Evolutionary conservation across 2,888 invertebrate species (phyloP).

Genomic region (Dugesia japonica): DNA sequence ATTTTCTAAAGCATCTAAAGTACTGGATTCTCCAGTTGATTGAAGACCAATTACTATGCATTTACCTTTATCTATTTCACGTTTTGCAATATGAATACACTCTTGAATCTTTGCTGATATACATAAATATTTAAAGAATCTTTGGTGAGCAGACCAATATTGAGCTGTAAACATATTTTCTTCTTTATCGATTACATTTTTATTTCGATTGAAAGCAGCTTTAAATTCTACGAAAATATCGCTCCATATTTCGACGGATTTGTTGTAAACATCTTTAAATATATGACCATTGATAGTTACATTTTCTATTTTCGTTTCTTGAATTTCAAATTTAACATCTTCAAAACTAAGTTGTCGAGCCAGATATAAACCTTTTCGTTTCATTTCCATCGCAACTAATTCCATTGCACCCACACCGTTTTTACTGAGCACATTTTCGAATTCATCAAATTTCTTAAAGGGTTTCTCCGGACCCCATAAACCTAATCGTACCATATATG

Average conservation of each 20-base stretch:
- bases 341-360: slow-evolving; percentile 93
- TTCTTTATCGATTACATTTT: slow-evolving; percentile 74
- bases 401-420: slow-evolving; percentile 98
- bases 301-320: slow-evolving; percentile 60
- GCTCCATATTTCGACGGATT: slow-evolving; percentile 61
- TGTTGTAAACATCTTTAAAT: slow-evolving; percentile 77
- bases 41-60: slow-evolving; percentile 97
- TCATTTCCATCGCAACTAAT: slow-evolving; percentile 99
- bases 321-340: slow-evolving; percentile 72
- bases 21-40: slow-evolving; percentile 92
- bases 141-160: slow-evolving; percentile 97
- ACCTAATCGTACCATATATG: slow-evolving; percentile 93
- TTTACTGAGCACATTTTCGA: slow-evolving; percentile 86
- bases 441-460: slow-evolving; percentile 79
- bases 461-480: slow-evolving; percentile 94
- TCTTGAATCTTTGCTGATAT: slow-evolving; percentile 75
- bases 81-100: slow-evolving; percentile 52
- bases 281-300: slow-evolving; percentile 65
- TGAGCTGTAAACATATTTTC: slow-evolving; percentile 98
- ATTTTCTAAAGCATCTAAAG: slow-evolving; percentile 81
- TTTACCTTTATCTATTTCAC: slow-evolving; percentile 52
- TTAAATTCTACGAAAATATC: slow-evolving; percentile 88
- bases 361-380: slow-evolving; percentile 90
- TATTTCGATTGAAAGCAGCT: slow-evolving; percentile 77
- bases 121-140: slow-evolving; percentile 95